These are phyloP conservation scores for Drosophila rubida DNA, from an alignment of 2,888 invertebrate genomes.

Conservation along the genomic window DNA sequence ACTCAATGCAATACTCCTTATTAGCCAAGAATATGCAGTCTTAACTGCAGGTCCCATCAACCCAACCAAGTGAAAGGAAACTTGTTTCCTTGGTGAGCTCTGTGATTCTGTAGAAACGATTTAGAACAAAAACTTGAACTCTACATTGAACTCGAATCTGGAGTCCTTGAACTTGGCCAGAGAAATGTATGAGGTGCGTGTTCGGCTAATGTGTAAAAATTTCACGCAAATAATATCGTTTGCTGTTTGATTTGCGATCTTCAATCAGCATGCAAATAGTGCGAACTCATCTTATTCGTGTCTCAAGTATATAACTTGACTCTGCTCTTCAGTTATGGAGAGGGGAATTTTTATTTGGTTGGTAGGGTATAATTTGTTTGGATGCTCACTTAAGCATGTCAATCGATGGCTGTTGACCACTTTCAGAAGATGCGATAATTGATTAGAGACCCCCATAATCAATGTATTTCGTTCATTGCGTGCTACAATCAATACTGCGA, in stretches of 20 bases:
- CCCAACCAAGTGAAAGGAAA: conserved; percentile 57
- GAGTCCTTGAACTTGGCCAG: conserved; percentile 23
- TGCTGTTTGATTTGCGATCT: conserved; percentile 21
- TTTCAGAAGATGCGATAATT: conserved; percentile 17
- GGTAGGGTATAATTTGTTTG: conserved; percentile 8
- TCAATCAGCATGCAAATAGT: conserved; percentile 34
- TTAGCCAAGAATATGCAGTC: conserved; percentile 25
- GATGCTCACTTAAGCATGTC: conserved; percentile 1
- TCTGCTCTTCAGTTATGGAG: neutral
- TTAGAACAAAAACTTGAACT: conserved; percentile 41
- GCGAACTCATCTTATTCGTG: conserved; percentile 34
- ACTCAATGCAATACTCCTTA: conserved; percentile 23
- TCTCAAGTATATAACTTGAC: conserved; percentile 1
- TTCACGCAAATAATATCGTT: conserved; percentile 7
- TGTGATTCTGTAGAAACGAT: conserved; percentile 17
- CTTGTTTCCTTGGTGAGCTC: conserved; percentile 41
- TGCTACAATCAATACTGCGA: neutral
- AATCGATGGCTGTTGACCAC: neutral
- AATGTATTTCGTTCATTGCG: neutral
- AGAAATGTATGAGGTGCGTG: neutral
- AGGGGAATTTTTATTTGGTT: conserved; percentile 12
- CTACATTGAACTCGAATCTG: conserved; percentile 8
- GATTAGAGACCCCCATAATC: conserved; percentile 14
- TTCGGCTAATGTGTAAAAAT: neutral
- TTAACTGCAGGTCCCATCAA: conserved; percentile 16